These are phyloP conservation scores for Aricia agestis DNA, from an alignment of 1,140 invertebrate genomes.

Conservation along the genomic window DNA sequence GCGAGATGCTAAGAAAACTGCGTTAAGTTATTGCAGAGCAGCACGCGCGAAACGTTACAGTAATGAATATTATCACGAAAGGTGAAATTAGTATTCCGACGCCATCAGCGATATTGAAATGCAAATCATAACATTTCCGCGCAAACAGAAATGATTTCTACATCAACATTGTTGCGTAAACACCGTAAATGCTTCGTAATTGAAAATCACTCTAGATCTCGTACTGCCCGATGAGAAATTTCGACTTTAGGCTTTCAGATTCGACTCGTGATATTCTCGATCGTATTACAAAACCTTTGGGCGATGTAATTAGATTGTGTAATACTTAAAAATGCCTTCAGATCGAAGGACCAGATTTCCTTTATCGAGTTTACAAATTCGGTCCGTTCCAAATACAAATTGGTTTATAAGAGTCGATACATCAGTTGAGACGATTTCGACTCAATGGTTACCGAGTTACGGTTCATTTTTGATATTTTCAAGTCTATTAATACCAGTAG, in stretches of 20 bases:
- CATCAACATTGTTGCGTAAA: constrained; percentile 36
- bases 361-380: constrained; percentile 5
- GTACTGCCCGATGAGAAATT: not conserved
- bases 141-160: constrained; percentile 34
- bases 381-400: constrained; percentile 5
- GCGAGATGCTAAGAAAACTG: not conserved
- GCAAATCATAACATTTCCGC: constrained; percentile 45
- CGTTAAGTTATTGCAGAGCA: not conserved
- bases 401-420: not conserved
- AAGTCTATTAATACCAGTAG: constrained; percentile 16
- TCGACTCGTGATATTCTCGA: not conserved
- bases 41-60: not conserved
- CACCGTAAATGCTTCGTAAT: constrained; percentile 35
- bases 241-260: constrained; percentile 3
- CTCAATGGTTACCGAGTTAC: not conserved
- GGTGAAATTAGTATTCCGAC: constrained; percentile 31
- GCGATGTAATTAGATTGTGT: constrained; percentile 11
- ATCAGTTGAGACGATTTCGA: not conserved
- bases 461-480: not conserved
- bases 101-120: constrained; percentile 39
- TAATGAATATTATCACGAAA: not conserved
- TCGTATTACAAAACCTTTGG: constrained; percentile 8
- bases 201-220: constrained; percentile 32
- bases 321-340: constrained; percentile 6
- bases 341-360: constrained; percentile 7